Conservation (phyloP, 2,888 invertebrate species). For the Cyclophora albipunctata region DNA sequence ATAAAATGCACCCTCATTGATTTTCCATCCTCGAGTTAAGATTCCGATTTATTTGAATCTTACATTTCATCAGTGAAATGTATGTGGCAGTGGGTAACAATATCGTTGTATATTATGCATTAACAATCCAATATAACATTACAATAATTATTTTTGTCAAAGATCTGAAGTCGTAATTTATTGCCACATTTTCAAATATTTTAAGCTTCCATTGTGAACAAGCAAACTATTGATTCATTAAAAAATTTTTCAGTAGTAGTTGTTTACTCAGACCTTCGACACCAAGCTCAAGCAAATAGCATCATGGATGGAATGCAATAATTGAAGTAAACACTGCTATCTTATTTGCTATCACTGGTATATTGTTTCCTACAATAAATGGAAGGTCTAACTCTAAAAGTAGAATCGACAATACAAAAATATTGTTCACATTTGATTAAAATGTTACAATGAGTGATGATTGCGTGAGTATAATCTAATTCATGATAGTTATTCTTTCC, state of each 20-base stretch:
- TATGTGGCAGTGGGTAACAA: slow-evolving; percentile 9
- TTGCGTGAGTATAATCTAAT: too few relatives aligned
- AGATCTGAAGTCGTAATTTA: too few relatives aligned
- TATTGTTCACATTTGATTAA: slow-evolving; percentile 3
- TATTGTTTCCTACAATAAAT: slow-evolving; percentile 33
- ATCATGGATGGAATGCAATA: slow-evolving; percentile 49
- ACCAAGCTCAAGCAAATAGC: slow-evolving; percentile 11
- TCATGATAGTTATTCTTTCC: too few relatives aligned
- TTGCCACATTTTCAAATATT: too few relatives aligned
- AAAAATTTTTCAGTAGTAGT: too few relatives aligned
- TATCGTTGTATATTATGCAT: slow-evolving; percentile 5
- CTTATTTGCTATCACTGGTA: neutral
- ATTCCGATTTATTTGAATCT: neutral
- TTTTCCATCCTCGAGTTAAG: slow-evolving; percentile 8
- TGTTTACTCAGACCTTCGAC: too few relatives aligned
- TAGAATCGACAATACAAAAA: slow-evolving; percentile 5
- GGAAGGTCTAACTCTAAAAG: slow-evolving; percentile 24
- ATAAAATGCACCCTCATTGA: slow-evolving; percentile 32
- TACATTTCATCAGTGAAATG: slow-evolving; percentile 3
- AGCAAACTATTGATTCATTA: too few relatives aligned
- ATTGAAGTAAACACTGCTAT: slow-evolving; percentile 12
- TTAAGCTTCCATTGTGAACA: too few relatives aligned
- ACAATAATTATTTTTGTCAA: neutral
- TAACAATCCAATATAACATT: neutral
- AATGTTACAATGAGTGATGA: neutral